These are phyloP conservation scores for Ceratina japonica DNA, from an alignment of 1,140 invertebrate species.

Conservation along the genomic window DNA sequence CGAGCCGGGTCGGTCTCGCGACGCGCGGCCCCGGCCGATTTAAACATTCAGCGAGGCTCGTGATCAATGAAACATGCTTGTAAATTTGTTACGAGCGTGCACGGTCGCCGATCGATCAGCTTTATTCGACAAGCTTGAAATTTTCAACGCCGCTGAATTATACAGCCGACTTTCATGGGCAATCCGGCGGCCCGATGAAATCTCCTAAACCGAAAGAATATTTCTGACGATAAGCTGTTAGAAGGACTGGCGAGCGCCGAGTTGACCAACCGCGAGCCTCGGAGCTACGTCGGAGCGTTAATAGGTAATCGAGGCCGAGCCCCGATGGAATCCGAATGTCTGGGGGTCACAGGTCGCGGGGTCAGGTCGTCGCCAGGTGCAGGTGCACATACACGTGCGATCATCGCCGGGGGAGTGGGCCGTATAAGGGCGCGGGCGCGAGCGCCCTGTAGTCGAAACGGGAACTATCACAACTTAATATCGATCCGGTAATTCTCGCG, in stretches of 20 bases:
- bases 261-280: conserved; percentile 37
- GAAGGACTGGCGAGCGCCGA: too few species aligned
- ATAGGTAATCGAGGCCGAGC: conserved; percentile 45
- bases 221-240: not conserved
- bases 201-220: not conserved
- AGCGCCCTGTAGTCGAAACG: conserved; percentile 74
- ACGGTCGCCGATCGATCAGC: conserved; percentile 18
- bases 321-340: conserved; percentile 25
- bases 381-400: conserved; percentile 49
- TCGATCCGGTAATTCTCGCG: conserved; percentile 77
- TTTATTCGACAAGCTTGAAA: conserved; percentile 12
- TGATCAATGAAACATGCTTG: conserved; percentile 37
- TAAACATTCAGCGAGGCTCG: conserved; percentile 35
- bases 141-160: conserved; percentile 28
- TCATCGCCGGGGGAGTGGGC: conserved; percentile 24
- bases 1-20: not conserved
- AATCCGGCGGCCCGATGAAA: conserved; percentile 1
- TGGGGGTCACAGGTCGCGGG: conserved; percentile 63
- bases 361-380: conserved; percentile 65
- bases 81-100: conserved; percentile 21
- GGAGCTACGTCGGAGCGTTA: conserved; percentile 11
- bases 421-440: conserved; percentile 66
- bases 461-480: conserved; percentile 78
- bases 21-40: conserved; percentile 2
- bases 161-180: conserved; percentile 10